phyloP scores from a whole-genome alignment of 2,113 vertebrate genomes.

The Loxodonta africana region DNA sequence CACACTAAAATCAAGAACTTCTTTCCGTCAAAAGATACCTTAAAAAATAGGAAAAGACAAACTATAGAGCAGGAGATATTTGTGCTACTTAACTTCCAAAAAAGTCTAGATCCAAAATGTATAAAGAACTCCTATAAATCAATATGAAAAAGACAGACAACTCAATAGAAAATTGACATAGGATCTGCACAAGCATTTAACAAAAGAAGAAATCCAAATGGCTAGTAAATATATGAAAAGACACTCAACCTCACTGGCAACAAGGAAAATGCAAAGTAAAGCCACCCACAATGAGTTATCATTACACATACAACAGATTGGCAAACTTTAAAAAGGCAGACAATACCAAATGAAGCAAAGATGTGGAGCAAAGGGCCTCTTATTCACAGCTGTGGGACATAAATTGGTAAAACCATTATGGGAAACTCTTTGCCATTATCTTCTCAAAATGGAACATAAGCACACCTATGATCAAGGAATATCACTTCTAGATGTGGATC shows the following conservation, averaged over 20 bases:
- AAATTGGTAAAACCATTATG: background rate
- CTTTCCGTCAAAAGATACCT: background rate
- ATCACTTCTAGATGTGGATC: background rate
- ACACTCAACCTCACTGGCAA: background rate
- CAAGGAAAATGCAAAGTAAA: background rate
- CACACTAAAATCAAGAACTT: conserved; percentile 16
- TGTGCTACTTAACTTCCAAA: background rate
- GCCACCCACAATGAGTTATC: background rate
- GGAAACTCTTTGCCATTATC: background rate
- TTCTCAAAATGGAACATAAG: background rate
- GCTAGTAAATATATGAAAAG: background rate
- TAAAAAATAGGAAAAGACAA: background rate
- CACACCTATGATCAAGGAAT: background rate
- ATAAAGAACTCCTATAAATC: background rate
- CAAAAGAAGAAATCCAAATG: background rate
- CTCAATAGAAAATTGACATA: background rate
- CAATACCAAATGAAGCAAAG: background rate
- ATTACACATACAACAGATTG: background rate
- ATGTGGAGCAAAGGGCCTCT: background rate
- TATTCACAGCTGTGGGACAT: background rate
- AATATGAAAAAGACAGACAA: background rate
- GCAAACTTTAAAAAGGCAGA: background rate
- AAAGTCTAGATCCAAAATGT: background rate
- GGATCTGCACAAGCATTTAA: background rate
- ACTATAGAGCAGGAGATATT: background rate